Conservation (phyloP, 2,797 vertebrate genomes). For the Thripadectes ignobilis region DNA sequence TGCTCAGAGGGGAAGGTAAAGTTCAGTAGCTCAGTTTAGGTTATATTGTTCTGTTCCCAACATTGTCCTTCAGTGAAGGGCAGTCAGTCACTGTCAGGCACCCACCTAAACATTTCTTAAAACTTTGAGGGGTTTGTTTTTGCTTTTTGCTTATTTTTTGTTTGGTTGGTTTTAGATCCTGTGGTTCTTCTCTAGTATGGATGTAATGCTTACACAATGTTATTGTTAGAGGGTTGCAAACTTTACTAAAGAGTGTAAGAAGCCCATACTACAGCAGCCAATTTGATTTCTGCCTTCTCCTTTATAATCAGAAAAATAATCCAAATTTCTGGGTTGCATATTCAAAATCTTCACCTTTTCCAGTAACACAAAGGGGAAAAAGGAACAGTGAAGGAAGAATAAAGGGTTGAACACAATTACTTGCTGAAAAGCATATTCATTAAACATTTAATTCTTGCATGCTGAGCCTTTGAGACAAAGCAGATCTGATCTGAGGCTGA, state of each 20-base stretch:
- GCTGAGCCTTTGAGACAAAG: neutral
- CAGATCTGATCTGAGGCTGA: neutral
- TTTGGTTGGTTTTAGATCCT: neutral
- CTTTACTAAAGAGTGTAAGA: neutral
- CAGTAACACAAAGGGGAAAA: neutral
- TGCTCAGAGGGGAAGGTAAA: neutral
- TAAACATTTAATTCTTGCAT: neutral
- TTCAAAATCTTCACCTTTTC: neutral
- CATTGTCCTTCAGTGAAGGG: neutral
- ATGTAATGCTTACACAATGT: neutral
- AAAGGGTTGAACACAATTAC: neutral
- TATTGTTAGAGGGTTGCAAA: neutral
- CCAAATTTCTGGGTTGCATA: neutral
- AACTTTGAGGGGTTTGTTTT: neutral
- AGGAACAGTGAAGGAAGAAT: accelerated
- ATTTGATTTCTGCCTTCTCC: neutral
- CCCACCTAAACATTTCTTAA: neutral
- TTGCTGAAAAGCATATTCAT: neutral
- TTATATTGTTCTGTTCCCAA: neutral
- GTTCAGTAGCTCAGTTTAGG: neutral
- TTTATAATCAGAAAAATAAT: neutral
- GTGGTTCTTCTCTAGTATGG: neutral
- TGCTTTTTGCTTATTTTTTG: neutral
- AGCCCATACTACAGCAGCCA: neutral
- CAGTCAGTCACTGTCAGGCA: neutral